These are phyloP conservation scores for Dromaius novaehollandiae DNA, from an alignment of 2,113 vertebrate genomes.

Conservation along the genomic window DNA sequence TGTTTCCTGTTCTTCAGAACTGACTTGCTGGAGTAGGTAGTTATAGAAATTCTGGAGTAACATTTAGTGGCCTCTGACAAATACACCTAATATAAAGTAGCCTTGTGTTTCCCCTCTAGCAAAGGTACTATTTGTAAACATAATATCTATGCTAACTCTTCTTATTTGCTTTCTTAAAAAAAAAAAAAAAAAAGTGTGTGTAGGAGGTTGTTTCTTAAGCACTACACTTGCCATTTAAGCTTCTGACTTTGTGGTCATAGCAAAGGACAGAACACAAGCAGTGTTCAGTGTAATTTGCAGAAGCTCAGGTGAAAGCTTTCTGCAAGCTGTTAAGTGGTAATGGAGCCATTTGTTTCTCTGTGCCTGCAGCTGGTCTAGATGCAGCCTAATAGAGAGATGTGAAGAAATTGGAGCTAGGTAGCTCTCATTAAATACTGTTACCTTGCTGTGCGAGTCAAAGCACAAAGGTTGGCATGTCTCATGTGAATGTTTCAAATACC, in stretches of 20 bases:
- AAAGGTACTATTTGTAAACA: background rate
- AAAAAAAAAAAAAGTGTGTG: background rate
- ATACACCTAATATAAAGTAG: background rate
- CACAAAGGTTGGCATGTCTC: background rate
- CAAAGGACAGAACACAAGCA: background rate
- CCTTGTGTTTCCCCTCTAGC: background rate
- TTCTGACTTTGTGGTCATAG: background rate
- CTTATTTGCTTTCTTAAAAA: background rate
- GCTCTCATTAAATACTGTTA: background rate
- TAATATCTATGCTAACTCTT: background rate
- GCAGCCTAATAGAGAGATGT: background rate
- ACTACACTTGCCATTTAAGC: background rate
- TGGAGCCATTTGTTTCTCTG: fast-evolving
- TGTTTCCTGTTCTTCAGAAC: background rate
- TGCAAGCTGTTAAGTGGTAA: background rate
- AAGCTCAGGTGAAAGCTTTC: background rate
- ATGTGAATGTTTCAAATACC: fast-evolving
- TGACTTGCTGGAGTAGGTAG: background rate
- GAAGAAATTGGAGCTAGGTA: no score
- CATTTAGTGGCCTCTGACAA: background rate
- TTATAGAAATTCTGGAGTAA: background rate
- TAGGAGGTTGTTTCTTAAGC: background rate
- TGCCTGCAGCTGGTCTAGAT: background rate
- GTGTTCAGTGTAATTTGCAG: fast-evolving
- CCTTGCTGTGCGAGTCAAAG: background rate